phyloP scores from a whole-genome alignment of 1,140 invertebrate genomes.

The Trichonephila inaurata region DNA sequence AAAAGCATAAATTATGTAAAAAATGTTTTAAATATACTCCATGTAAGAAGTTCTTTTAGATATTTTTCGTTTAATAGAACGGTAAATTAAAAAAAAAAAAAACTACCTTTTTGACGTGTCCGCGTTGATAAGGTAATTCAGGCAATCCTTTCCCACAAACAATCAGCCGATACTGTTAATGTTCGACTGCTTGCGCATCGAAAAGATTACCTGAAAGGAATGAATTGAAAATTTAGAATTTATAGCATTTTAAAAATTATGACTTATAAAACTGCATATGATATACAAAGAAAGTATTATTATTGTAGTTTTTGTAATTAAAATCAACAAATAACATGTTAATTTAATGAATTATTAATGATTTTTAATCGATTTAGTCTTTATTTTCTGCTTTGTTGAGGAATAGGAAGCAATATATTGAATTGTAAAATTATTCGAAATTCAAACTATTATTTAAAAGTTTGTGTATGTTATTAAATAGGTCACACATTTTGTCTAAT shows the following conservation, averaged over 20 bases:
- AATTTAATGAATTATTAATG: too few species aligned
- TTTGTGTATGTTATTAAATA: too few species aligned
- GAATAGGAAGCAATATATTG: too few species aligned
- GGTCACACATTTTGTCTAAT: too few species aligned
- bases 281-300: neutral
- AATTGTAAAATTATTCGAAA: too few species aligned
- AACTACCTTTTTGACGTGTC: constrained; percentile 37
- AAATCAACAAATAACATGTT: too few species aligned
- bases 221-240: constrained; percentile 29
- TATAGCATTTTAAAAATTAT: neutral
- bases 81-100: constrained; percentile 37
- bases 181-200: constrained; percentile 68
- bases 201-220: constrained; percentile 71
- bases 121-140: constrained; percentile 27
- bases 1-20: neutral
- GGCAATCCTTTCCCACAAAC: constrained; percentile 60
- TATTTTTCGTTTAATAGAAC: neutral
- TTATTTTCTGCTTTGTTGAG: too few species aligned
- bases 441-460: too few species aligned
- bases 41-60: neutral
- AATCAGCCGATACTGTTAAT: constrained; percentile 57
- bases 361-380: too few species aligned
- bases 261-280: neutral
- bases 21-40: neutral
- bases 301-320: neutral